Percentiles rank a stretch among this genome's conserved stretches.
phyloP scores from a whole-genome alignment of 2,888 invertebrate genomes.

The Scaptomyza reducta region DNA sequence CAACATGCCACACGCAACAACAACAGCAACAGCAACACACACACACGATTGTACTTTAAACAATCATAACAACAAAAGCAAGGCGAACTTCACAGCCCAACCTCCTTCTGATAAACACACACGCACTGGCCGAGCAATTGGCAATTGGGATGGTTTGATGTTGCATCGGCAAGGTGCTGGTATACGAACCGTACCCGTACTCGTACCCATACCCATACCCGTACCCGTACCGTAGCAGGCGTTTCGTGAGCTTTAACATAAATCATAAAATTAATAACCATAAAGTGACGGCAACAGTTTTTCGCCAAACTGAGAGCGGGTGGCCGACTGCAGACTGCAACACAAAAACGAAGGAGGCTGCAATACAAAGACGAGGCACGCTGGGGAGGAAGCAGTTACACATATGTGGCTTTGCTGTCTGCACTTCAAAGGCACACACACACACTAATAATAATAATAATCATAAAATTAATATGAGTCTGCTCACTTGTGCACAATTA shows the following conservation, averaged over 20 bases:
- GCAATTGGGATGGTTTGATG: conserved; percentile 43
- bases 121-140: conserved; percentile 52
- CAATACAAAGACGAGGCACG: neutral
- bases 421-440: conserved; percentile 49
- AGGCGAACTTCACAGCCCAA: conserved; percentile 30
- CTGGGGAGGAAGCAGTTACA: neutral
- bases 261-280: conserved; percentile 84
- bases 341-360: neutral
- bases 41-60: conserved; percentile 16
- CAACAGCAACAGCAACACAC: conserved; percentile 24
- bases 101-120: conserved; percentile 50
- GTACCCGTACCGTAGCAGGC: conserved; percentile 45
- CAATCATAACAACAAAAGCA: conserved; percentile 25
- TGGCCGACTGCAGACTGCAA: conserved; percentile 44
- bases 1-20: conserved; percentile 35
- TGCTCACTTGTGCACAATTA: conserved; percentile 18
- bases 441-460: neutral
- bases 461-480: conserved; percentile 18
- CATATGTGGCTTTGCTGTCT: conserved; percentile 17
- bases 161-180: conserved; percentile 35
- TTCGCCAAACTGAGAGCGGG: conserved; percentile 61
- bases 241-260: conserved; percentile 81
- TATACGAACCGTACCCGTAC: neutral
- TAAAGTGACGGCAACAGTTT: conserved; percentile 82
- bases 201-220: neutral